Conservation (phyloP, 2,113 vertebrate genomes). For the Argyrosomus japonicus region DNA sequence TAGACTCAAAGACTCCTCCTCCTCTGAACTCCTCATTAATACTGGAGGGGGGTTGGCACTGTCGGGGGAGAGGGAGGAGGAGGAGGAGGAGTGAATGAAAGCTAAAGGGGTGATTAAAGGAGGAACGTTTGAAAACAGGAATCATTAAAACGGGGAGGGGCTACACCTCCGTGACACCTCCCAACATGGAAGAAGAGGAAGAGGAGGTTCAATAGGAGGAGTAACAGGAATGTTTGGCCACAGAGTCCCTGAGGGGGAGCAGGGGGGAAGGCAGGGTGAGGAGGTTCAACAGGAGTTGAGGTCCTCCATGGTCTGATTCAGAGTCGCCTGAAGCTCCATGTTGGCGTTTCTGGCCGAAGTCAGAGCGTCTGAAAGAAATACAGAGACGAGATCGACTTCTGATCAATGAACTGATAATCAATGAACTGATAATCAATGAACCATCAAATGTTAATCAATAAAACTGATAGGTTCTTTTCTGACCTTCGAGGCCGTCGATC, state of each 20-base stretch:
- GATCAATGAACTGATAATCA: background rate
- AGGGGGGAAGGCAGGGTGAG: too few relatives aligned
- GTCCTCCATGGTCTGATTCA: constrained; percentile 95
- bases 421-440: background rate
- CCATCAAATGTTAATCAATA: too few relatives aligned
- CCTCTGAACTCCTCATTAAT: background rate
- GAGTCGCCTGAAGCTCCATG: constrained; percentile 90
- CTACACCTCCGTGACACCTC: too few relatives aligned
- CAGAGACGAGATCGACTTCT: background rate
- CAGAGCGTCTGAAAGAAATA: constrained; percentile 87
- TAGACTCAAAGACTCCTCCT: constrained; percentile 30
- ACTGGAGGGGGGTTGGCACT: constrained; percentile 17
- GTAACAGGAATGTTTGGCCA: constrained; percentile 7
- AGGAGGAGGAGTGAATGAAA: background rate
- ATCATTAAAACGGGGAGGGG: background rate
- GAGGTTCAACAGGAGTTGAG: constrained; percentile 90
- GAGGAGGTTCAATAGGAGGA: background rate
- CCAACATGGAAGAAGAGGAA: too few relatives aligned
- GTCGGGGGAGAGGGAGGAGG: background rate
- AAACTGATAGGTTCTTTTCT: constrained; percentile 6
- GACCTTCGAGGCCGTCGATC: constrained; percentile 94
- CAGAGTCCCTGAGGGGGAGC: background rate
- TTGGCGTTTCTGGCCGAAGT: constrained; percentile 92
- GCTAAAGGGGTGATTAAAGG: background rate
- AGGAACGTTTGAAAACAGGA: background rate